Conservation (phyloP, 2,888 invertebrate genomes). For the Dioctria rufipes region DNA sequence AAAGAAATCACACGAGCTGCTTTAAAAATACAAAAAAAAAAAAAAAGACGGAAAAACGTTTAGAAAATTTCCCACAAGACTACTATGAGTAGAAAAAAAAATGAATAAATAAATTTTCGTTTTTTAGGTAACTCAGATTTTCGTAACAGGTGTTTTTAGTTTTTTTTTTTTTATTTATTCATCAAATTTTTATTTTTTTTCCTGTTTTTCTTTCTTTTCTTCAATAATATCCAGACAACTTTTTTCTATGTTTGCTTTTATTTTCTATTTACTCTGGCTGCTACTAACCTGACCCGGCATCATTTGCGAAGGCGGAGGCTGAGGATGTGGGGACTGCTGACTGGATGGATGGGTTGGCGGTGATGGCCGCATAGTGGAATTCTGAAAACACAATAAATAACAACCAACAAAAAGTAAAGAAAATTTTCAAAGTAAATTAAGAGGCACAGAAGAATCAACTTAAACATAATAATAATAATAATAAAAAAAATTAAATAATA, state of each 20-base stretch:
- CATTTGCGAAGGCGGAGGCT: slow-evolving; percentile 87
- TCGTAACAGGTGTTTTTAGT: slow-evolving; percentile 1
- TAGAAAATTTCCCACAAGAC: slow-evolving; percentile 45
- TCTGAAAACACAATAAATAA: slow-evolving; percentile 73
- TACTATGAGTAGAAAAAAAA: not conserved
- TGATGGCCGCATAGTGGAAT: slow-evolving; percentile 87
- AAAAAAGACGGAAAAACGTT: no score
- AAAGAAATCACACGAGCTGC: no score
- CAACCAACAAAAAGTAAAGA: slow-evolving; percentile 60
- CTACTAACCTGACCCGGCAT: slow-evolving; percentile 80
- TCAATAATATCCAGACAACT: not conserved
- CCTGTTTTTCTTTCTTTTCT: slow-evolving; percentile 32
- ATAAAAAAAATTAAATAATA: slow-evolving; percentile 26
- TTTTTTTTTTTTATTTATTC: slow-evolving; percentile 28
- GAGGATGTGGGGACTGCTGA: slow-evolving; percentile 91
- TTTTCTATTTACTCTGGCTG: slow-evolving; percentile 26
- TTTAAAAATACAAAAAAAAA: no score
- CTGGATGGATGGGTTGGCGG: slow-evolving; percentile 91
- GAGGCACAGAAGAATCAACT: not conserved
- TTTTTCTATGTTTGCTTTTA: slow-evolving; percentile 9
- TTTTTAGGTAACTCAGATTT: slow-evolving; percentile 2
- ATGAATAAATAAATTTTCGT: slow-evolving; percentile 47
- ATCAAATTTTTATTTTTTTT: slow-evolving; percentile 1
- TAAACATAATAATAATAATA: not conserved
- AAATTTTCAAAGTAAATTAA: slow-evolving; percentile 26